A percentile compares a stretch with the other conserved stretches of the same genome.
Conservation (phyloP, 2,888 invertebrate species). For the Caenorhabditis doughertyi region DNA sequence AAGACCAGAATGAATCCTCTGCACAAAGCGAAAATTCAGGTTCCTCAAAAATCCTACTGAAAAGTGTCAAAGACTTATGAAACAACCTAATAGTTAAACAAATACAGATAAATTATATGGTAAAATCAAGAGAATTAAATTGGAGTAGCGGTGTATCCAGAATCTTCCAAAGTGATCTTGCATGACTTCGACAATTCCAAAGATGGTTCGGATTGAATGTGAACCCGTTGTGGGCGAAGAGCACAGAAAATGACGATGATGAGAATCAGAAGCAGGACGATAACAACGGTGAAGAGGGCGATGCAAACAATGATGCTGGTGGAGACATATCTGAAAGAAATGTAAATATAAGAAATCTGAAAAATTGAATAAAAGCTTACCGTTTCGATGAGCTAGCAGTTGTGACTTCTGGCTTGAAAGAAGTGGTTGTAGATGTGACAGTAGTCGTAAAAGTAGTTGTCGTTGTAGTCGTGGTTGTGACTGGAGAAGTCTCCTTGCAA, state of each 20-base stretch:
- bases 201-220: constrained; percentile 19
- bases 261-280: neutral
- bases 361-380: neutral
- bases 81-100: no score
- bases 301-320: neutral
- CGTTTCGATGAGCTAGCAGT: neutral
- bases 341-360: neutral
- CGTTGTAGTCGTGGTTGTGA: neutral
- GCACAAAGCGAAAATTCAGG: no score
- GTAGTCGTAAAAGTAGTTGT: neutral
- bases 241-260: neutral
- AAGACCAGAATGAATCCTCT: no score
- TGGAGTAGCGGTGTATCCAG: neutral
- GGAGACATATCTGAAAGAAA: neutral
- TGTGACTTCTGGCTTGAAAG: neutral
- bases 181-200: neutral
- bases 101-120: no score
- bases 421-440: neutral
- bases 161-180: neutral
- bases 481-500: neutral
- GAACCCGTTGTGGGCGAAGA: neutral
- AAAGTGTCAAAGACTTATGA: no score
- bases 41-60: no score
- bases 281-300: constrained; percentile 13
- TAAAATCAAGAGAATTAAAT: neutral